Percentiles rank a stretch among this genome's conserved stretches.
Evolutionary conservation across 2,113 vertebrate species (phyloP).

Genomic region (Pluvialis apricaria): DNA sequence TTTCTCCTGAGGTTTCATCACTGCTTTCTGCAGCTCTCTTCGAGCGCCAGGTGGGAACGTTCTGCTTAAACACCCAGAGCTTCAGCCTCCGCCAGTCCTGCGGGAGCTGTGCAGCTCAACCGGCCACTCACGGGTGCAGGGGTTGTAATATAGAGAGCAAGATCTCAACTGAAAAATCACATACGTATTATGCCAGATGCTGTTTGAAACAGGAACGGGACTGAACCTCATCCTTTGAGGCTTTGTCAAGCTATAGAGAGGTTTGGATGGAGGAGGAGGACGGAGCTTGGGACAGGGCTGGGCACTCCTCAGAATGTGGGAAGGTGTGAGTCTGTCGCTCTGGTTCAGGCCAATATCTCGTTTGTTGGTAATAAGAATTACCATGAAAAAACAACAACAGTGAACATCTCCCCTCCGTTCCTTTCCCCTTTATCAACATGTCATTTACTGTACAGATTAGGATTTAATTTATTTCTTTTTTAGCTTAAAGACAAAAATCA

Average conservation of each 20-base stretch:
- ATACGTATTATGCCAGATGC: background rate
- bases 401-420: background rate
- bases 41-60: accelerated
- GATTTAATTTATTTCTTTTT: background rate
- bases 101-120: background rate
- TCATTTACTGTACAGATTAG: background rate
- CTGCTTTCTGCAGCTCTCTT: background rate
- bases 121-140: accelerated
- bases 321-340: background rate
- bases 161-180: accelerated
- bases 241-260: background rate
- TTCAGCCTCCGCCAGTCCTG: background rate
- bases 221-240: background rate
- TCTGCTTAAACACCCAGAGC: accelerated
- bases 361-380: background rate
- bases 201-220: background rate
- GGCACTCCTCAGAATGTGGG: accelerated
- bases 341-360: background rate
- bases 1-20: background rate
- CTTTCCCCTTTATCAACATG: background rate
- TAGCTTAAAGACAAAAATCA: background rate
- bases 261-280: background rate
- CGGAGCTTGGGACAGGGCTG: background rate
- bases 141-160: background rate
- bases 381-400: accelerated